Conservation (phyloP, 2,113 vertebrate genomes). For the Phalacrocorax aristotelis region DNA sequence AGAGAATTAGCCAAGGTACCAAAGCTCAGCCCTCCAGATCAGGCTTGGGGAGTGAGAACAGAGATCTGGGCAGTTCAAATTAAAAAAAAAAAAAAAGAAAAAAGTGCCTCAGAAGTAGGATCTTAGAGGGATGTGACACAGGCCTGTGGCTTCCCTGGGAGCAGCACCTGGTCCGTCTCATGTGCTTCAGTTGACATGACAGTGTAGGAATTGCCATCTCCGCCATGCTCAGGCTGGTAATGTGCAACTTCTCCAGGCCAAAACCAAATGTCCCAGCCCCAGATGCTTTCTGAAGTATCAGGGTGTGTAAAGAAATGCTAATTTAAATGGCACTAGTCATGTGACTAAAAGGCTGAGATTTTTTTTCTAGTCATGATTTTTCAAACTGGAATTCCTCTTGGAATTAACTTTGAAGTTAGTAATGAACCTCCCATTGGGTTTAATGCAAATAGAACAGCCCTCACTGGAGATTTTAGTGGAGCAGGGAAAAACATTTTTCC, state of each 20-base stretch:
- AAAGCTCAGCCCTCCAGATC: not conserved
- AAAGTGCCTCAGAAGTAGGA: not conserved
- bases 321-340: not conserved
- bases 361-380: not conserved
- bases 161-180: not conserved
- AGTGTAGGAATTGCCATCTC: not conserved
- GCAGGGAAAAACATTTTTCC: constrained; percentile 39
- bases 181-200: not conserved
- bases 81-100: not conserved
- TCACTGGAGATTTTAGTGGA: not conserved
- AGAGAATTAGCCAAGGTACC: not conserved
- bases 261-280: not conserved
- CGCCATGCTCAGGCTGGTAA: not conserved
- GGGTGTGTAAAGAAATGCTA: not conserved
- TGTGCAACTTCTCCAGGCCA: not conserved
- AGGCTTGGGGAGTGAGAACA: not conserved
- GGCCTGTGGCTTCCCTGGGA: not conserved
- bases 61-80: not conserved
- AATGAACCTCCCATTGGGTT: not conserved
- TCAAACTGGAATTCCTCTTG: constrained; percentile 1
- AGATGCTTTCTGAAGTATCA: not conserved
- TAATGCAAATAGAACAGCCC: constrained; percentile 7
- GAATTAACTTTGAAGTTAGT: constrained; percentile 28
- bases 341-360: not conserved
- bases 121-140: no score